Conservation (phyloP, 1,140 invertebrate genomes). For the Mizuhopecten yessoensis region DNA sequence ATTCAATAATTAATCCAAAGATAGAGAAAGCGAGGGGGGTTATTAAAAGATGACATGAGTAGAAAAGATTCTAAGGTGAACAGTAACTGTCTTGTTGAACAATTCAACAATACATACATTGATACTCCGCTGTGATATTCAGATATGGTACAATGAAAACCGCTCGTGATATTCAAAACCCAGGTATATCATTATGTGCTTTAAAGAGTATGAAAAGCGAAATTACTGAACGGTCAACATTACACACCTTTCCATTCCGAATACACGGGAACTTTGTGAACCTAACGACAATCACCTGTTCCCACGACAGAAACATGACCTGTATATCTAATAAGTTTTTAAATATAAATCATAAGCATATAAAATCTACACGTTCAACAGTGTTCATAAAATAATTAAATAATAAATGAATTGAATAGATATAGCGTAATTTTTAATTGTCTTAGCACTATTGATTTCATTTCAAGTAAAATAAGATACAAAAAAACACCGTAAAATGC, state of each 20-base stretch:
- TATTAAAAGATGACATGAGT: not conserved
- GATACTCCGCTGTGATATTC: not conserved
- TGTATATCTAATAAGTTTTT: too few relatives aligned
- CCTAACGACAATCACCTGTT: not conserved
- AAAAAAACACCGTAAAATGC: too few relatives aligned
- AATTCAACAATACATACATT: not conserved
- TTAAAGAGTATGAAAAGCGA: not conserved
- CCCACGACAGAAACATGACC: not conserved
- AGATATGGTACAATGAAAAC: not conserved
- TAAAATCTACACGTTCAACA: too few relatives aligned
- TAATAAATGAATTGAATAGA: too few relatives aligned
- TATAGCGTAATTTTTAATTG: too few relatives aligned
- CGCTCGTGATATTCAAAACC: not conserved
- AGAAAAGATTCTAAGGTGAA: not conserved
- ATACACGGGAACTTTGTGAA: not conserved
- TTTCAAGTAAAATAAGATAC: too few relatives aligned
- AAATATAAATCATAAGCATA: too few relatives aligned
- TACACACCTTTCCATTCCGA: not conserved
- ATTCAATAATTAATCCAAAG: not conserved
- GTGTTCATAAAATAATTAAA: too few relatives aligned
- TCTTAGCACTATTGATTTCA: too few relatives aligned
- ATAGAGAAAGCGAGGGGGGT: too few relatives aligned
- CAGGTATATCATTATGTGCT: not conserved
- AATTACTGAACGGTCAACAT: not conserved
- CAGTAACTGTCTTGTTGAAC: not conserved